These are phyloP conservation scores for Falco punctatus DNA, from an alignment of 2,113 vertebrate genomes.

Conservation along the genomic window DNA sequence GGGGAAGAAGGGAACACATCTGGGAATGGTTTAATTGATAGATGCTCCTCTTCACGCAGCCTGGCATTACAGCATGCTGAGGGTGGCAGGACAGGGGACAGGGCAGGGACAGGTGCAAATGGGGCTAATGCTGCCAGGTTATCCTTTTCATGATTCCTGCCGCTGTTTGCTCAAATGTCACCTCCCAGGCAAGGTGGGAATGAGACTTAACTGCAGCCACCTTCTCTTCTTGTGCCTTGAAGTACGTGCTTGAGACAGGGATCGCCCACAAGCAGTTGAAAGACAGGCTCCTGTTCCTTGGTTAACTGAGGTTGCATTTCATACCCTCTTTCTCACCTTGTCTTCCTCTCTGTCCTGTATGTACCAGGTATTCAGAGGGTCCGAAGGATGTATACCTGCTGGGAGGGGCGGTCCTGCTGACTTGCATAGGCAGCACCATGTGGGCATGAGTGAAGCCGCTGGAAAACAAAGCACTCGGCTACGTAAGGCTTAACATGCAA, in stretches of 20 bases:
- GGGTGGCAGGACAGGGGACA: neutral
- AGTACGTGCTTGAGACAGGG: neutral
- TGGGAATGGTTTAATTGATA: neutral
- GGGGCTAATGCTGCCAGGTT: neutral
- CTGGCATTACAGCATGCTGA: fast-evolving
- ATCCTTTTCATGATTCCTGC: neutral
- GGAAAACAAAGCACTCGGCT: neutral
- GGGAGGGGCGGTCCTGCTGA: neutral
- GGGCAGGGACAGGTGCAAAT: neutral
- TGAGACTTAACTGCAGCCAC: neutral
- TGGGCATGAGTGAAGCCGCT: neutral
- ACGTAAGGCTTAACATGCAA: neutral
- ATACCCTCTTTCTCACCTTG: neutral
- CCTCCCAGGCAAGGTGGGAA: neutral
- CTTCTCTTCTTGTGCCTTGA: neutral
- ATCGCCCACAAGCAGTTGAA: neutral
- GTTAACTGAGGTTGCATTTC: neutral
- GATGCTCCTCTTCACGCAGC: neutral
- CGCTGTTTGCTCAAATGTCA: neutral
- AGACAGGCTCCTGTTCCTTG: neutral
- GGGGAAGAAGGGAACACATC: neutral
- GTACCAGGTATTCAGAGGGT: neutral
- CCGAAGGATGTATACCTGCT: neutral
- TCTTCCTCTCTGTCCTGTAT: neutral
- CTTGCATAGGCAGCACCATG: neutral